Evolutionary conservation across 2,888 invertebrate genomes (phyloP), one percentile per base, ranked within the genome.

Genomic region (Pollenia amentaria): DNA sequence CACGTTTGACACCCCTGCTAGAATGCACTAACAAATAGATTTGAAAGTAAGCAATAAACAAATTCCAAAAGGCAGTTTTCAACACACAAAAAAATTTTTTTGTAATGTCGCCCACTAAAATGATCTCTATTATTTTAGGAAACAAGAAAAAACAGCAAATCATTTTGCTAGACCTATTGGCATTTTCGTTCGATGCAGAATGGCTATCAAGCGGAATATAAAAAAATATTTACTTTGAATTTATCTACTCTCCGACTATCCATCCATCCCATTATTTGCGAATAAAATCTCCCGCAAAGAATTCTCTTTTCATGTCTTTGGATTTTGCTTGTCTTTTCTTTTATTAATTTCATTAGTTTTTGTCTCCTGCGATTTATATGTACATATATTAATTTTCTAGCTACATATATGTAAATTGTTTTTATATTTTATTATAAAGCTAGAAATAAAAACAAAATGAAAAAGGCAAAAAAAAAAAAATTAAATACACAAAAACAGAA

Each of bases 161-260:
- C 2, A n/a, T 57, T 10, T 55, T 55, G 42, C 42, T 14, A 55
- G 55, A 70, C 55, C 42, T 12, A n/a, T 8, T 44, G 57, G 72
- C 55, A 44, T n/a, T 72, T 38, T 57, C 7, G 6, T 14, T 70
- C 42, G 21, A 21, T 53, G 4, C 11, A 16, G 10, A 62, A 42
- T n/a, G 6, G 29, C 29, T 29, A 29, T 29, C 29, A 29, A 29
- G 29, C 3, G 29, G 3, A 29, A 29, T 2, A 29, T 6, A 29
- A 29, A 29, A 6, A 29, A 6, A 29, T 29, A 29, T 29, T 29
- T 29, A 6, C 3, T 29, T 29, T 29, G 4, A 29, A 29, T 29
- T 6, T 0, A 29, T 29, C 29, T 29, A 29, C 29, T 29, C 29
- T 29, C 29, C 29, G 29, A 0, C 29, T 29, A 29, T 29, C 6